These are phyloP conservation scores for Heliconius ismenius DNA, from an alignment of 2,888 invertebrate species.

Conservation along the genomic window DNA sequence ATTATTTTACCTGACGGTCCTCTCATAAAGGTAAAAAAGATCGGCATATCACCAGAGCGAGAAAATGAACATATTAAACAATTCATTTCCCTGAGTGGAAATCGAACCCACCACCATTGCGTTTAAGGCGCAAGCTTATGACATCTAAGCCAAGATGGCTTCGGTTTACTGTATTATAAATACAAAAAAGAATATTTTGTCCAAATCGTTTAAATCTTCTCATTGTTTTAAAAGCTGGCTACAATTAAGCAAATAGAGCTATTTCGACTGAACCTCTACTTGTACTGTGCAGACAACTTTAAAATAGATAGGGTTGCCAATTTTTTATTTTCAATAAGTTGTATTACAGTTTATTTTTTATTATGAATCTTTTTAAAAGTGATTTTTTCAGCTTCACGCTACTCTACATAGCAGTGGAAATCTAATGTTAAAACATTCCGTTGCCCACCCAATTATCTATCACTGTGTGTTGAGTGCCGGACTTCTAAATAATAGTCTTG, in stretches of 20 bases:
- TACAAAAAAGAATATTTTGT: slow-evolving; percentile 2
- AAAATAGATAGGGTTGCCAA: slow-evolving; percentile 18
- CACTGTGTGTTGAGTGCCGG: no score
- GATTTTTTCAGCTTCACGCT: background rate
- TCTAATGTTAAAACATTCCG: background rate
- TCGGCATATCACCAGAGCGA: background rate
- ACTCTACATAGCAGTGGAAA: background rate
- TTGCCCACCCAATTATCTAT: background rate
- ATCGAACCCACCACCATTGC: no score
- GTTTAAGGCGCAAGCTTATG: no score
- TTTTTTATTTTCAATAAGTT: background rate
- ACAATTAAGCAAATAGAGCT: slow-evolving; percentile 31
- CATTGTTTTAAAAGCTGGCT: slow-evolving; percentile 30
- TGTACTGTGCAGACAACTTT: slow-evolving; percentile 13
- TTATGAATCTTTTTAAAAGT: background rate
- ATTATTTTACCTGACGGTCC: background rate
- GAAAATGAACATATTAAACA: background rate
- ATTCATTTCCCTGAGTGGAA: no score
- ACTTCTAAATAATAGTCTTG: no score
- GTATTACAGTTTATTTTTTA: background rate
- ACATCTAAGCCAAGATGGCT: background rate
- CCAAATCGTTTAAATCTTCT: slow-evolving; percentile 8
- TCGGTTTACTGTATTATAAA: background rate
- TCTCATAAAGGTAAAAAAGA: background rate
- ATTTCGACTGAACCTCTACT: slow-evolving; percentile 24